These are phyloP conservation scores for Xerus rutilus DNA, from an alignment of 2,797 vertebrate genomes.

Conservation along the genomic window DNA sequence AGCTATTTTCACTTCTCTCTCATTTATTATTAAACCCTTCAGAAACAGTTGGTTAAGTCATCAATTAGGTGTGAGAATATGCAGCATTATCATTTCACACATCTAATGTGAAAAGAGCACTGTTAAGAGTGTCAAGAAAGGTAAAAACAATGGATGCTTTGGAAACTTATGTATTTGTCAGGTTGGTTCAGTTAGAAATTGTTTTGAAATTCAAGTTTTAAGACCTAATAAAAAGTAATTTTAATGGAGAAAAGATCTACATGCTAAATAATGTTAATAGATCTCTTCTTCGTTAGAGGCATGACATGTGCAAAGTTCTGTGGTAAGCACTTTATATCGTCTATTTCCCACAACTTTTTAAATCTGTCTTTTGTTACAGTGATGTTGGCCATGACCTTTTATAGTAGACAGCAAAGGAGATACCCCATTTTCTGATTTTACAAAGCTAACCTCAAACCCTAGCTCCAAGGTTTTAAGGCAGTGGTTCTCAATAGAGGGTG, in stretches of 20 bases:
- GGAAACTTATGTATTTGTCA: neutral
- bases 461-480: neutral
- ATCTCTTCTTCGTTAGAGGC: neutral
- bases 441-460: neutral
- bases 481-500: too few relatives aligned
- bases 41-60: constrained; percentile 85
- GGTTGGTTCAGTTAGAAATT: neutral
- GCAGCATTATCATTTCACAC: constrained; percentile 82
- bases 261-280: neutral
- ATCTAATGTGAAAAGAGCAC: constrained; percentile 79
- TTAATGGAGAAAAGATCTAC: neutral
- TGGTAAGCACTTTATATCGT: neutral
- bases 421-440: neutral
- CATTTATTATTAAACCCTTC: constrained; percentile 58
- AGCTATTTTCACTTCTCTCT: constrained; percentile 14
- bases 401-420: neutral
- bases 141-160: neutral
- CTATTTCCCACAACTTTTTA: neutral
- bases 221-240: neutral
- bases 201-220: constrained; percentile 5
- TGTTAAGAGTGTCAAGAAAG: constrained; percentile 69
- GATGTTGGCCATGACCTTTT: neutral
- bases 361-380: too few relatives aligned
- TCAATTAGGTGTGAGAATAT: constrained; percentile 84
- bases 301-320: neutral